Evolutionary conservation across 2,113 vertebrate species (phyloP).

Genomic region (Nestor notabilis): DNA sequence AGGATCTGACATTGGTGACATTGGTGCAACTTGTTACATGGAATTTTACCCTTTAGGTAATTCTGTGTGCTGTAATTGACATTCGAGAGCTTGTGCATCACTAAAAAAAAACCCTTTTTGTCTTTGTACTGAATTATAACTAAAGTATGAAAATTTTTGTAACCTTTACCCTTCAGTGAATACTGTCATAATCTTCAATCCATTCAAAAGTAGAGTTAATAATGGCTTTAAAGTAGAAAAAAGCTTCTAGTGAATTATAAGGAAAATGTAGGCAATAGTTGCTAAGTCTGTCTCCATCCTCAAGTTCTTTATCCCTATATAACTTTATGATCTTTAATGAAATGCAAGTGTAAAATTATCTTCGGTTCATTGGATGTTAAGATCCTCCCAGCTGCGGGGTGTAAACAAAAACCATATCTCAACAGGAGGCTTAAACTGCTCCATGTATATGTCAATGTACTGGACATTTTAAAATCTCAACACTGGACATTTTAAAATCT

Average conservation of each 20-base stretch:
- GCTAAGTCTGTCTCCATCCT: background rate
- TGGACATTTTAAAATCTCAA: background rate
- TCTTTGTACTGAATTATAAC: background rate
- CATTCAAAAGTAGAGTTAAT: background rate
- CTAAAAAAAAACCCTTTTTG: background rate
- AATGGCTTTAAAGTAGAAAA: background rate
- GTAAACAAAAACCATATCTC: background rate
- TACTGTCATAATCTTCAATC: background rate
- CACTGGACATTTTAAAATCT: background rate
- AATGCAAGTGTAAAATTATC: background rate
- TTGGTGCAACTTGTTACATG: background rate
- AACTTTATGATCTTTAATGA: background rate
- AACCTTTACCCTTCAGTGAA: background rate
- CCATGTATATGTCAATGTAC: background rate
- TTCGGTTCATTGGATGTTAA: background rate
- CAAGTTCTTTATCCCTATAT: background rate
- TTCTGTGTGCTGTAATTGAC: background rate
- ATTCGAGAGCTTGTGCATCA: background rate
- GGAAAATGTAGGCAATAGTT: background rate
- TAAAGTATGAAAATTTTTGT: background rate
- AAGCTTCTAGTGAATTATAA: background rate
- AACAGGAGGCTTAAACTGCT: background rate
- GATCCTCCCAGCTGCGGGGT: background rate
- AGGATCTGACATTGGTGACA: background rate
- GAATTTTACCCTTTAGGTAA: background rate